phyloP scores from a whole-genome alignment of 2,113 vertebrate species.

The Chaetura pelagica region DNA sequence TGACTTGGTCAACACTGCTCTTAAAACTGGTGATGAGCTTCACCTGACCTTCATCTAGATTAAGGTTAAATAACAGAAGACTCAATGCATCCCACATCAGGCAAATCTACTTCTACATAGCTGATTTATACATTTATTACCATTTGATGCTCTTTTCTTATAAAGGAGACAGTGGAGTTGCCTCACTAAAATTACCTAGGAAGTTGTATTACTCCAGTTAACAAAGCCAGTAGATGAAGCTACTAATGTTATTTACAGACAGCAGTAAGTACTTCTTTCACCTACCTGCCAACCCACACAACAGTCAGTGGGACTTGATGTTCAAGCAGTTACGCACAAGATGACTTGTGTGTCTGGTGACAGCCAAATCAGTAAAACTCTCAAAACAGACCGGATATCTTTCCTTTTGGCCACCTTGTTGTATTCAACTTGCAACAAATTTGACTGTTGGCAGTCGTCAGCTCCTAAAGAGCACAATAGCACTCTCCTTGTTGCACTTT shows the following conservation, averaged over 20 bases:
- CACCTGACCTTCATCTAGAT: not conserved
- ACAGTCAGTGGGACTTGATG: not conserved
- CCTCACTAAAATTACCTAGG: not conserved
- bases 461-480: not conserved
- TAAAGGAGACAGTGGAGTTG: not conserved
- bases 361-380: conserved; percentile 21
- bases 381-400: not conserved
- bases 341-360: not conserved
- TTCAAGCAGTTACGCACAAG: not conserved
- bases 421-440: not conserved
- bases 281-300: not conserved
- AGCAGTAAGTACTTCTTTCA: not conserved
- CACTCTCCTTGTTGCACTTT: not conserved
- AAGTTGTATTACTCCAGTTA: not conserved
- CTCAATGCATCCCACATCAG: not conserved
- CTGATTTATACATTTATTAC: not conserved
- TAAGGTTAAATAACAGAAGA: not conserved
- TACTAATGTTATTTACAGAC: not conserved
- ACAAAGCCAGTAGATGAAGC: not conserved
- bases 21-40: not conserved
- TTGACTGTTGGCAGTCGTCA: not conserved
- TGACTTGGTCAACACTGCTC: not conserved
- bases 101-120: not conserved
- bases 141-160: not conserved
- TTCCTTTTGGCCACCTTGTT: not conserved